These are phyloP conservation scores for Melipona beecheii DNA, from an alignment of 2,888 invertebrate species.

Conservation along the genomic window DNA sequence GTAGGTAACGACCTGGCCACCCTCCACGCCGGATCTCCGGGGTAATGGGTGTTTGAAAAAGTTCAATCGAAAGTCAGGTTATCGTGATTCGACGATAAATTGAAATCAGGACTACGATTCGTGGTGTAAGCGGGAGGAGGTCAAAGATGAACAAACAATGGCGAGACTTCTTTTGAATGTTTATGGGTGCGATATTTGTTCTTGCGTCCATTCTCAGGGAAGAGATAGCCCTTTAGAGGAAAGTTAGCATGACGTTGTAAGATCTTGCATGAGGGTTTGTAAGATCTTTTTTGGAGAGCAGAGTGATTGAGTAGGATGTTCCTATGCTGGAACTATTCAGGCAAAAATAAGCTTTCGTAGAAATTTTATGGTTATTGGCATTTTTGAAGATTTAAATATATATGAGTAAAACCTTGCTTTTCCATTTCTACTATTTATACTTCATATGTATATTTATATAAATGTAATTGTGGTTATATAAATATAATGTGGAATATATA, in stretches of 20 bases:
- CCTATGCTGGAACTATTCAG: not conserved
- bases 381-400: not conserved
- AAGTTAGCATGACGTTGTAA: not conserved
- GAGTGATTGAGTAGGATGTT: not conserved
- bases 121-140: not conserved
- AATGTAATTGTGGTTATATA: too few species aligned
- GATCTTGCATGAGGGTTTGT: not conserved
- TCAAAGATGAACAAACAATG: not conserved
- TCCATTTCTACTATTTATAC: too few species aligned
- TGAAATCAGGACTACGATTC: constrained; percentile 1
- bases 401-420: too few species aligned
- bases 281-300: too few species aligned
- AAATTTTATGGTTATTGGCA: not conserved
- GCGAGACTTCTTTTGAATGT: not conserved
- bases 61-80: constrained; percentile 57
- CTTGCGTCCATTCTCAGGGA: not conserved
- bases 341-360: not conserved
- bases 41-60: constrained; percentile 48
- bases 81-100: constrained; percentile 42
- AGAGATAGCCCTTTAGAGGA: not conserved
- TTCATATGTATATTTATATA: too few species aligned
- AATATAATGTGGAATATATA: too few species aligned
- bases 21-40: constrained; percentile 30
- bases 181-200: not conserved
- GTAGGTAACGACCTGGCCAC: constrained; percentile 66